Base-by-base conservation (phyloP, 2,113 vertebrate species). In the Entomyzon cyanotis region DNA sequence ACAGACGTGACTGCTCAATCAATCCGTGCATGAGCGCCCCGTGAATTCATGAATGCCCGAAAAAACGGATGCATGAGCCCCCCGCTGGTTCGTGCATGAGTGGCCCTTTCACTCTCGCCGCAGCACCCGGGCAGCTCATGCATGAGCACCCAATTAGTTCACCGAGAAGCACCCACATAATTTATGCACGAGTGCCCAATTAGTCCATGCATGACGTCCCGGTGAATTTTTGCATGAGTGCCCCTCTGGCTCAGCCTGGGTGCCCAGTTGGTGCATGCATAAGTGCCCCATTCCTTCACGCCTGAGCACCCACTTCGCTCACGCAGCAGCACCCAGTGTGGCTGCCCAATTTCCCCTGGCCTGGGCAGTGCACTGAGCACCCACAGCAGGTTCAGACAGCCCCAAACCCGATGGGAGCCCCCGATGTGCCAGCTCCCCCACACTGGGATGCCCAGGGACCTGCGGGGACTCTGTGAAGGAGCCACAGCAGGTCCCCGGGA, bases 121-220 rank as follows among this genome's bases (percentile, higher is more conserved):
- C 56, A 87, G 89, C 65, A 37, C 69, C 60, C 67, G 22, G 21
- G 68, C 62, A 30, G 41, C 5, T 64, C 70, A 41, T 64, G 92
- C 94, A 75, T 79, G 56, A 70, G 75, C 79, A 63, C 83, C 75
- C 92, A 86, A 42, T 84, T 73, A 55, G 59, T 73, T 84, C 71
- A 37, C 44, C 27, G 3, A 44, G 49, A 39, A 73, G 18, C 92
- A 83, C 68, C 87, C 80, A 50, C 16, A 18, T 69, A 3, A 39
- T 81, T 69, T 10, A 9, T 78, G 92, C 94, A 64, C 1, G 20
- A 75, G 82, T 31, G n/a, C 71, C 55, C 30, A 8, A 5, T 64
- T 35, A 52, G 12, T 2, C 39, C 53, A 9, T 1, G 28, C 65
- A 31, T 77, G 58, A 42, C 49, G 15, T 15, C 53, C 53, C 3